Base-by-base conservation (phyloP, 1,140 invertebrate species). In the Gonioctena quinquepunctata region DNA sequence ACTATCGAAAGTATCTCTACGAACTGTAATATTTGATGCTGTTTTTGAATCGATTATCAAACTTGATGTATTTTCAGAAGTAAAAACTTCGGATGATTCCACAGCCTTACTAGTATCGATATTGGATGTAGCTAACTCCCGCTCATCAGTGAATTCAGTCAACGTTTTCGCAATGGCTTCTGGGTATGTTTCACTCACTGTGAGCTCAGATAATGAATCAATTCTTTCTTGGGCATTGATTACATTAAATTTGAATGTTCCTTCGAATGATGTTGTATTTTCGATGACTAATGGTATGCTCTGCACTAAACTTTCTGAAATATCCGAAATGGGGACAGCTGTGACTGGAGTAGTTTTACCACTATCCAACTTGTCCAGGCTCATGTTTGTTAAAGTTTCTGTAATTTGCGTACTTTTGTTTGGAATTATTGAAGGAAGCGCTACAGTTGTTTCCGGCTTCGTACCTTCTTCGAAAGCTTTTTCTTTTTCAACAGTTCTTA, bases 1-100 rank as follows among this genome's bases (percentile, higher is more conserved):
- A 71, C 86, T 83, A 77, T 88, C 86, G 22, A 86, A 85, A 27
- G 83, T 80, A 22, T 83, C 76, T 74, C 83, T 83, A 73, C 84
- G 77, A 62, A 85, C 73, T 66, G 71, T 57, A n/a, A 71, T 28
- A 13, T 69, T 61, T 67, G 72, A 83, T 3, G 86, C 87, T 21
- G 79, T 78, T 23, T 73, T 75, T 50, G 76, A 73, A 22, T 72
- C 49, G 76, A 81, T 66, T 22, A 63, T 60, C 18, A 79, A 71
- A 54, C 76, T 70, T 4, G 54, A 42, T 18, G 79, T 25, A 66
- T 71, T 67, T 28, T 80, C 78, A 63, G 71, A 65, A 5, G 72
- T 22, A n/a, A 76, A 11, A 22, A 76, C 72, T 69, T 79, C 68
- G 49, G 73, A 72, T 66, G 74, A 49, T 73, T 78, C 64, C 18